A percentile compares a stretch with the other conserved stretches of the same genome.
Evolutionary conservation across 2,113 vertebrate genomes (phyloP).

Genomic region (Balaeniceps rex): DNA sequence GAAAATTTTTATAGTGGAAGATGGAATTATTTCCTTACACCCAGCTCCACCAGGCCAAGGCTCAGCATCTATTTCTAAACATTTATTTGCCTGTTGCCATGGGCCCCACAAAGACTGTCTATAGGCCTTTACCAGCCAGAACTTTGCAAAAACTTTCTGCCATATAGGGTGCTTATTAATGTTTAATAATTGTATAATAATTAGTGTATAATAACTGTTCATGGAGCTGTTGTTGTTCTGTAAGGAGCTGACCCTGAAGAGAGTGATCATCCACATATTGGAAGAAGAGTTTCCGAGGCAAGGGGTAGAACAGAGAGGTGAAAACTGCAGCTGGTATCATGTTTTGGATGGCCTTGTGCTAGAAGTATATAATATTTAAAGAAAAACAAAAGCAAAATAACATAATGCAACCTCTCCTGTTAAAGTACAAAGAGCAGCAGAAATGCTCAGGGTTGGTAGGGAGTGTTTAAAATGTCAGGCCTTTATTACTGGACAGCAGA

Average conservation of each 20-base stretch:
- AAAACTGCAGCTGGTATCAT: not conserved
- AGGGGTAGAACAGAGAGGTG: not conserved
- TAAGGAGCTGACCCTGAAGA: not conserved
- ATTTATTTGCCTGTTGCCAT: not conserved
- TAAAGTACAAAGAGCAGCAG: not conserved
- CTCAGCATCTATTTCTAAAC: not conserved
- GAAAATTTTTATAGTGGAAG: not conserved
- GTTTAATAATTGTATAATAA: not conserved
- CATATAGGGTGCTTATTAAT: not conserved
- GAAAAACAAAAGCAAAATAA: not conserved
- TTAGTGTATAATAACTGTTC: not conserved
- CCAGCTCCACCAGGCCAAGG: not conserved
- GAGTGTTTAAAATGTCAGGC: not conserved
- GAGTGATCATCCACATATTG: not conserved
- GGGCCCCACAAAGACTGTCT: not conserved
- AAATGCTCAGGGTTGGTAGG: not conserved
- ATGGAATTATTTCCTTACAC: not conserved
- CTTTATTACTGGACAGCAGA: not conserved
- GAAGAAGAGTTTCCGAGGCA: not conserved
- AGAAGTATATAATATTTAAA: not conserved
- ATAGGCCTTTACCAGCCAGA: not conserved
- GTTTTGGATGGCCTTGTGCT: not conserved
- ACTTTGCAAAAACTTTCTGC: not conserved
- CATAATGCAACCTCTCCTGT: not conserved
- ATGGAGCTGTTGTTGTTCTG: not conserved